Percentiles rank a stretch among this genome's conserved stretches.
These are phyloP conservation scores for Lasioglossum leucozonium DNA, from an alignment of 2,888 invertebrate genomes.

Conservation along the genomic window DNA sequence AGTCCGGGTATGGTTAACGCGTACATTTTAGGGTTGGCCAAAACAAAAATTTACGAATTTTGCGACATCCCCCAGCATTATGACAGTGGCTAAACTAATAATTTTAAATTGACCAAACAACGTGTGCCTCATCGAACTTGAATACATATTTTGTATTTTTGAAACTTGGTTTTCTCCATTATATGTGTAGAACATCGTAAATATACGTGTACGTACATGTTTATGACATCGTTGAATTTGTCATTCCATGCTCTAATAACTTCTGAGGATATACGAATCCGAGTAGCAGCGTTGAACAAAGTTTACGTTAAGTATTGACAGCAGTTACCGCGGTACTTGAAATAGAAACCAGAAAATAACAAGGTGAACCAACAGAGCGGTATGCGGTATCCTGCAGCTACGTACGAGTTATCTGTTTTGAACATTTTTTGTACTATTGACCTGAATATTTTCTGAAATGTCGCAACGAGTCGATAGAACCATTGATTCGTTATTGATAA, in stretches of 20 bases:
- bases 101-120: too few relatives aligned
- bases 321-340: neutral
- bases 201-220: too few relatives aligned
- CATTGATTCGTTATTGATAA: slow-evolving; percentile 51
- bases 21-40: too few relatives aligned
- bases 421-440: slow-evolving; percentile 56
- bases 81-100: too few relatives aligned
- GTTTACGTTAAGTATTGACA: neutral
- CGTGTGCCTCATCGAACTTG: too few relatives aligned
- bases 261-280: neutral
- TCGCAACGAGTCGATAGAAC: slow-evolving; percentile 7
- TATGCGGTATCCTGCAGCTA: slow-evolving; percentile 6
- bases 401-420: slow-evolving; percentile 42
- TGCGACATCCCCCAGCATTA: too few relatives aligned
- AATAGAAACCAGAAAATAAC: slow-evolving; percentile 26
- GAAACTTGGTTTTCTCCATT: too few relatives aligned
- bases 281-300: neutral
- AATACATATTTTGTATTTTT: too few relatives aligned
- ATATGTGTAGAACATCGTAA: too few relatives aligned
- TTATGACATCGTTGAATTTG: too few relatives aligned
- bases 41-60: too few relatives aligned
- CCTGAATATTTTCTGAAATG: slow-evolving; percentile 57
- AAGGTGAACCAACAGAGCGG: slow-evolving; percentile 42
- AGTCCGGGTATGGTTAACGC: neutral
- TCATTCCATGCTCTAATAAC: neutral